Conservation (phyloP, 2,113 vertebrate genomes). For the Kryptolebias marmoratus region DNA sequence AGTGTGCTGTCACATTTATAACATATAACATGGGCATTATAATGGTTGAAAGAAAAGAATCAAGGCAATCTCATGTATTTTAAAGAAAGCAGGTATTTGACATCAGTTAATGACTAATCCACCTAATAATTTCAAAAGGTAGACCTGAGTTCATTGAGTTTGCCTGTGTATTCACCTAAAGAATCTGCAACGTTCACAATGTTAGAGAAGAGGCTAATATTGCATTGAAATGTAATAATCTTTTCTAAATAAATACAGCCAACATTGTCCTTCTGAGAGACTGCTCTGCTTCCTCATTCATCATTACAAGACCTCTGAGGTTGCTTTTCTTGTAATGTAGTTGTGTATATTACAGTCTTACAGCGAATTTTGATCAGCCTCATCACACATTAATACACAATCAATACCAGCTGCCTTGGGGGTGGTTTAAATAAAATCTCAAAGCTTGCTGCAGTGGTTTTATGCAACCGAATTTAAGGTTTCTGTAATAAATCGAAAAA, state of each 20-base stretch:
- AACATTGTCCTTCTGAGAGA: neutral
- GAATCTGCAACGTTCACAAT: neutral
- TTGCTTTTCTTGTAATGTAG: neutral
- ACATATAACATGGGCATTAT: conserved; percentile 34
- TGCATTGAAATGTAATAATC: conserved; percentile 6
- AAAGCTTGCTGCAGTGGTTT: conserved; percentile 9
- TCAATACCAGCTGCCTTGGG: conserved; percentile 4
- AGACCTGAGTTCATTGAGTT: conserved; percentile 10
- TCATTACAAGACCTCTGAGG: neutral
- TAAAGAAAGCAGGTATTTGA: conserved; percentile 24
- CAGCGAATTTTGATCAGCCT: neutral
- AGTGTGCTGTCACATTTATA: conserved; percentile 41
- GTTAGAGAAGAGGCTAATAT: neutral
- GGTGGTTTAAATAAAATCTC: conserved; percentile 8
- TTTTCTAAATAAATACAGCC: conserved; percentile 12
- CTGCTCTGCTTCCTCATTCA: neutral
- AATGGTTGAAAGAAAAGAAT: conserved; percentile 5
- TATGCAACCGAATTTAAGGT: conserved; percentile 12
- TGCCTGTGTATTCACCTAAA: conserved; percentile 6
- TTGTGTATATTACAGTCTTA: neutral
- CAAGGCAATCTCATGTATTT: conserved; percentile 15
- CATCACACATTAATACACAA: neutral
- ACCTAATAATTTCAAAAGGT: conserved; percentile 13
- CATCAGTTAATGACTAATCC: conserved; percentile 11
- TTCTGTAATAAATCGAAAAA: conserved; percentile 26